These are phyloP conservation scores for Dolichoris vasculosae DNA, from an alignment of 1,140 invertebrate species.

Conservation along the genomic window DNA sequence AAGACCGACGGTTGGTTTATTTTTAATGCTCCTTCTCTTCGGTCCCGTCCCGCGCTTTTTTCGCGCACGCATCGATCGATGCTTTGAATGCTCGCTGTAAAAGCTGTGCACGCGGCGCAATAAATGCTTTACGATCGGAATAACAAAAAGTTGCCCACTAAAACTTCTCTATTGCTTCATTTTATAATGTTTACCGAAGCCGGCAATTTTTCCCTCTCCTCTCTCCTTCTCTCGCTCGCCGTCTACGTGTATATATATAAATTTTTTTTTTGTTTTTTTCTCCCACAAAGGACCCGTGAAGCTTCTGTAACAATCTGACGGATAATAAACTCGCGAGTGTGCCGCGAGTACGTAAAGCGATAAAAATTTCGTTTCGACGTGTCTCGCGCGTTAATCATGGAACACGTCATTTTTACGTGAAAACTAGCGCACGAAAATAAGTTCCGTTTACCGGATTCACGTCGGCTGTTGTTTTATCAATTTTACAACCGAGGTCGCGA, in stretches of 20 bases:
- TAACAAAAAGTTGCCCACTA: not conserved
- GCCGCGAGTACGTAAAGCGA: not conserved
- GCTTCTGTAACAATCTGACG: not conserved
- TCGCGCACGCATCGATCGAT: conserved; percentile 5
- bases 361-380: not conserved
- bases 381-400: not conserved
- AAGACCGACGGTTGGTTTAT: not conserved
- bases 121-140: conserved; percentile 38
- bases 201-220: not conserved
- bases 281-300: not conserved
- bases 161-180: conserved; percentile 19
- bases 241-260: too few relatives aligned
- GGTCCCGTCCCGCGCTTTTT: not conserved
- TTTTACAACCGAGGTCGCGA: not conserved
- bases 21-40: not conserved
- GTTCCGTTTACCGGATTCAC: not conserved
- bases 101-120: not conserved
- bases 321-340: not conserved
- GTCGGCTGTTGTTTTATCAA: not conserved
- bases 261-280: not conserved
- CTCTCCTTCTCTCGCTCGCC: too few relatives aligned
- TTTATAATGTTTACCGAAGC: conserved; percentile 33
- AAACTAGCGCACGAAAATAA: not conserved
- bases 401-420: not conserved
- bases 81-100: not conserved